Evolutionary conservation across 2,797 vertebrate species (phyloP), one percentile per base, ranked within the genome.

Genomic region (Phalloptychus januarius): DNA sequence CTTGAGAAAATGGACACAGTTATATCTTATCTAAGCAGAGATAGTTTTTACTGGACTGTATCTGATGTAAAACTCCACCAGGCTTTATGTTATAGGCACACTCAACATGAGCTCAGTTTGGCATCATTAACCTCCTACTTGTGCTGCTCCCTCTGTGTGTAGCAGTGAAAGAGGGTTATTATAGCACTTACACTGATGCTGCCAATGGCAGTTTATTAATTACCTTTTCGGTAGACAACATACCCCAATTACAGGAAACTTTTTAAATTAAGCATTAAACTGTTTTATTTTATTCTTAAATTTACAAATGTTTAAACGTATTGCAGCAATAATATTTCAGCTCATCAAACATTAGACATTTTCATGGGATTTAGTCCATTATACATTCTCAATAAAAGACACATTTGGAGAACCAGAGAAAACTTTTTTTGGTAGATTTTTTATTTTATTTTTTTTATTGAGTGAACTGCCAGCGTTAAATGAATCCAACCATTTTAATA

Each of bases 151-250:
- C 20, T 25, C 12, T 73, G 56, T 44, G 45, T n/a, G 12, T 56
- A 45, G 23, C 44, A 20, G 28, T 28, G 52, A 63, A 67, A 67
- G 58, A 67, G 71, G 33, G 20, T 67, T 61, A 67, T 65, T 42
- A 44, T 40, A 38, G 71, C 65, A 48, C 71, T 73, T 52, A 23
- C 72, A 6, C 54, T 73, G 71, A 79, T 79, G 77, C 18, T 33
- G 46, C 71, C 25, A 38, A 31, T 20, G 46, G 36, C 23, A 20
- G 48, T 45, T 56, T 74, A 74, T 74, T 74, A 74, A 74, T 52
- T 45, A 44, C 45, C 58, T 58, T 65, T 42, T 42, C 71, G 67
- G 78, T 10, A 18, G 48, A 56, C 63, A 48, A 38, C 48, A 69
- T 4, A 10, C 72, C 54, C 11, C 52, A 40, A 38, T 56, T 40